Base-by-base conservation (phyloP, 2,113 vertebrate species). In the Hippocampus abdominalis region DNA sequence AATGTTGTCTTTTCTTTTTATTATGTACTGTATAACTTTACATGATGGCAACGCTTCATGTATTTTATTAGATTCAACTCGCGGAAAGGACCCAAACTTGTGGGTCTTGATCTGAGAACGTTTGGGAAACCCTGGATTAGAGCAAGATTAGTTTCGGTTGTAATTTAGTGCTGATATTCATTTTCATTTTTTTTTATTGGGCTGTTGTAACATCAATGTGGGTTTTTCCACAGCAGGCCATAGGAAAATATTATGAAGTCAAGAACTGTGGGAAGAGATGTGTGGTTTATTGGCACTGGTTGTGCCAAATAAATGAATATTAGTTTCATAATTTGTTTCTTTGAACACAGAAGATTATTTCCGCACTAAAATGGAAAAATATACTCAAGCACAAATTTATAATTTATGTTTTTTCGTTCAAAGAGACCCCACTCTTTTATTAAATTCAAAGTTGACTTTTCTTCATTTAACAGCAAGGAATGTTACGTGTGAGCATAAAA, bases 221-320 rank as follows among this genome's bases (percentile, higher is more conserved):
- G 32, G 92, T 90, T 88, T 87, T 72, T 61, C 65, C 59, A 75
- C 16, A 85, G 87, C 88, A 89, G 85, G 89, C 85, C 89, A 92
- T 92, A 90, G 90, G 92, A 92, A 93, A 91, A 89, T 91, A 89
- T 86, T 90, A 89, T 86, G 89, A 87, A 86, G 82, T 87, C 78
- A 72, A 89, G 84, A 73, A 61, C 75, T 83, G 70, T 80, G 89
- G 86, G 89, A 84, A 87, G 88, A 84, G 76, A 75, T 80, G 75
- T 57, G 78, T 87, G 87, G 32, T 36, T 36, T 36, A 36, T 36
- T 36, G 32, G 32, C 32, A 36, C 32, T 36, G 32, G 88, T 88
- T 82, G 84, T 85, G 85, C 86, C 78, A 61, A 71, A 57, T 56
- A 5, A 60, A 75, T 70, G 39, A 78, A 87, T 81, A 84, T 15